Conservation (phyloP, 2,888 invertebrate genomes). For the Heteromyza rotundicornis region DNA sequence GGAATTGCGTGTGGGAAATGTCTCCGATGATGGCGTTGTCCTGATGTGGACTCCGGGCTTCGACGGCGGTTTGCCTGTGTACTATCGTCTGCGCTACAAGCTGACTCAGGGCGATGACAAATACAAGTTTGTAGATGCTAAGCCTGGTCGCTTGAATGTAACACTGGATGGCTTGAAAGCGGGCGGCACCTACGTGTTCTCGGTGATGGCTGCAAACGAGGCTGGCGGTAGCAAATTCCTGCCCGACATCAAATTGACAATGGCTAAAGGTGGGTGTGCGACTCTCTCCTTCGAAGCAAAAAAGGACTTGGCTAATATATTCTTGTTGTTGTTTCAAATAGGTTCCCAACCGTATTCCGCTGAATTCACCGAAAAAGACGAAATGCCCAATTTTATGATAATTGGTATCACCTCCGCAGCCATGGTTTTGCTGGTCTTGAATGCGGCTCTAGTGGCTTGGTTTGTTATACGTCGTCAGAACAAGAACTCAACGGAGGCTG, state of each 20-base stretch:
- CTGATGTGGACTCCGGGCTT: constrained; percentile 54
- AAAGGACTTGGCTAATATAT: not conserved
- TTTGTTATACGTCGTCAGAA: constrained; percentile 58
- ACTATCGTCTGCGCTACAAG: constrained; percentile 52
- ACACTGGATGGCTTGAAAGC: constrained; percentile 50
- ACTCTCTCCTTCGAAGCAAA: not conserved
- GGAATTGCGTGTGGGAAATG: constrained; percentile 49
- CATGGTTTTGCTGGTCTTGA: constrained; percentile 52
- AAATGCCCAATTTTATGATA: constrained; percentile 59
- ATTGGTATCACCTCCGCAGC: constrained; percentile 59
- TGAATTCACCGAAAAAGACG: constrained; percentile 56
- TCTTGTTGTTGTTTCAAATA: not conserved
- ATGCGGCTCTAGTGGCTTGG: constrained; percentile 58
- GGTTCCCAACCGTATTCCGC: constrained; percentile 51
- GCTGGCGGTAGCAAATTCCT: constrained; percentile 56
- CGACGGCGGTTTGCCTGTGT: constrained; percentile 56
- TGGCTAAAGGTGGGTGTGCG: constrained; percentile 40
- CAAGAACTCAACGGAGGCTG: constrained; percentile 51
- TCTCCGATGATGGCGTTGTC: constrained; percentile 50
- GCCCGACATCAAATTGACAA: constrained; percentile 50
- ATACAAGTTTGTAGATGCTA: constrained; percentile 53
- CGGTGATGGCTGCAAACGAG: constrained; percentile 58
- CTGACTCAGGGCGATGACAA: constrained; percentile 54
- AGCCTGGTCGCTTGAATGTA: constrained; percentile 48
- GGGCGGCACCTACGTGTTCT: constrained; percentile 52